These are phyloP conservation scores for Hylyphantes graminicola DNA, from an alignment of 1,140 invertebrate species.

Conservation along the genomic window DNA sequence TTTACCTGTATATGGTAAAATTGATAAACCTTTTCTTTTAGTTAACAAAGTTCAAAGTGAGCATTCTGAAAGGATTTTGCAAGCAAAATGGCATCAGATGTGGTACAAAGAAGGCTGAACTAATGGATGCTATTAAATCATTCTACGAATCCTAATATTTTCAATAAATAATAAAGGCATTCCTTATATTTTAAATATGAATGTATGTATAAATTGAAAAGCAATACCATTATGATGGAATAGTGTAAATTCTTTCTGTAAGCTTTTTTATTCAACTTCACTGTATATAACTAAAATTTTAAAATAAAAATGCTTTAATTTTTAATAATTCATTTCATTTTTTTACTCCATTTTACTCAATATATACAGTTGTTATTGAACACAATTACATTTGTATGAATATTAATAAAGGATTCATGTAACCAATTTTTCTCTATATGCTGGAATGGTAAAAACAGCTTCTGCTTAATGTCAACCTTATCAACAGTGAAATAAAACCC, in stretches of 20 bases:
- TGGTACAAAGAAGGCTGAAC: slow-evolving; percentile 52
- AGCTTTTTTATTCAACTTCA: not conserved
- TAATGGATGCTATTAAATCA: slow-evolving; percentile 50
- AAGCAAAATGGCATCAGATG: slow-evolving; percentile 44
- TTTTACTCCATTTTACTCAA: too few relatives aligned
- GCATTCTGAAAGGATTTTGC: slow-evolving; percentile 52
- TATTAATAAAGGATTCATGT: too few relatives aligned
- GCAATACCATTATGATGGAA: not conserved
- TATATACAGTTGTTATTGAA: too few relatives aligned
- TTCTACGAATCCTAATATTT: slow-evolving; percentile 6
- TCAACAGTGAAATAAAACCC: too few relatives aligned
- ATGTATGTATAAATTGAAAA: not conserved
- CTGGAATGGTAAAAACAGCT: too few relatives aligned
- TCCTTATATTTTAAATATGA: not conserved
- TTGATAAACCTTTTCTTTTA: slow-evolving; percentile 5
- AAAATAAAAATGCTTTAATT: too few relatives aligned
- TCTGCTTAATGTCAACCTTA: too few relatives aligned
- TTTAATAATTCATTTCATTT: too few relatives aligned
- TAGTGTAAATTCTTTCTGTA: slow-evolving; percentile 11
- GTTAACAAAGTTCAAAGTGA: slow-evolving; percentile 37
- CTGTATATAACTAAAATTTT: too few relatives aligned
- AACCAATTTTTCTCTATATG: too few relatives aligned
- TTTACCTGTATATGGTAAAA: not conserved
- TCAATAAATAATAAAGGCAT: not conserved
- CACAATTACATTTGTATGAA: too few relatives aligned